Base-by-base conservation (phyloP, 2,888 invertebrate species). In the Panzeria rudis region DNA sequence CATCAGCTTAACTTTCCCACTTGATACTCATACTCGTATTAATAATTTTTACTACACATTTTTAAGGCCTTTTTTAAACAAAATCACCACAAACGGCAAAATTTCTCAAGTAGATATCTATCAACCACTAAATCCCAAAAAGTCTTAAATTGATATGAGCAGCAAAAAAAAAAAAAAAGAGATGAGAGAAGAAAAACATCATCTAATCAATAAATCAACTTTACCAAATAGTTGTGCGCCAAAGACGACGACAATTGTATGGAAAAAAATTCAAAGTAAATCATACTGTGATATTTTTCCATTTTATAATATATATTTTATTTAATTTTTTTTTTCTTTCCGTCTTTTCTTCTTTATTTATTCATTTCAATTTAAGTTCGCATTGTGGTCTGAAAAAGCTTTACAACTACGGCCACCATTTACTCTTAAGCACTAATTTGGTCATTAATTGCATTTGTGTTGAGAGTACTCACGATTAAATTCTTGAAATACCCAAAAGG, bases 401-500 rank as follows among this genome's bases (percentile, higher is more conserved):
- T 35, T 23, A 69, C 32, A 17, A 80, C 61, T 61, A 66, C 78
- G 59, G 62, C 82, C 66, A 79, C 72, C 23, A 73, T 52, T 32
- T 38, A 68, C 56, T 25, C 8, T 52, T 17, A 61, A 61, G 47
- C 68, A 86, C 87, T 87, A 87, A 88, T 87, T 88, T 88, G 87
- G 87, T 83, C 87, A 88, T 88, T 88, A 88, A 88, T 88, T 88
- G 87, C 86, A 86, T 86, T 85, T 87, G 86, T 87, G 85, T 86
- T 77, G 83, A 83, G 86, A 83, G 84, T 86, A 86, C 86, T 87
- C 88, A 88, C 87, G 86, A 88, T 83, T 86, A 86, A 88, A 88
- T 88, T 88, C 87, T 87, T 86, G 69, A 83, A 86, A 87, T 88
- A 86, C 86, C 87, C 83, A 88, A 88, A 88, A 88, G 88, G 88